Conservation (phyloP, 2,797 vertebrate species). For the Sorex maritimensis region DNA sequence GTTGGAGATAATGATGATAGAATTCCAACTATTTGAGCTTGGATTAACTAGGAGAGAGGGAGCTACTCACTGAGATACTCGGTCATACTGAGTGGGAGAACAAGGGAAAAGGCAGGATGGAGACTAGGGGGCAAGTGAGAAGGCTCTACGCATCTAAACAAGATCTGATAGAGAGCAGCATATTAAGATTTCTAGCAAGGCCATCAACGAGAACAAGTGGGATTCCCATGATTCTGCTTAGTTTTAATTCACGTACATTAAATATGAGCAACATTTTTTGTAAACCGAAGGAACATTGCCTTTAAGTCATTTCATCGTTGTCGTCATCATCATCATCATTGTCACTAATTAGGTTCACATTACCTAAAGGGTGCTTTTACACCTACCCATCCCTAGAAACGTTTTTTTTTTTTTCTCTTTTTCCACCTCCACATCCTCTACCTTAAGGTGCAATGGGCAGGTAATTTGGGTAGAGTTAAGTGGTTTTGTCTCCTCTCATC, state of each 20-base stretch:
- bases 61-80: background rate
- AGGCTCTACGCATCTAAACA: background rate
- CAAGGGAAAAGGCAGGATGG: accelerated
- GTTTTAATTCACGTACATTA: background rate
- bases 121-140: background rate
- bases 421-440: background rate
- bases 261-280: constrained; percentile 5
- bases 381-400: background rate
- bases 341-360: background rate
- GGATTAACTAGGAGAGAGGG: background rate
- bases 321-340: background rate
- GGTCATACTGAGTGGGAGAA: background rate
- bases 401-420: background rate
- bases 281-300: background rate
- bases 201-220: background rate
- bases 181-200: background rate
- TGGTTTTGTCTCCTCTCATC: constrained; percentile 17
- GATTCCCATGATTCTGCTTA: background rate
- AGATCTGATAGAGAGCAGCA: background rate
- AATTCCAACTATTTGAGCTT: background rate
- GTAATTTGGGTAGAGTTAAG: constrained; percentile 45
- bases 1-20: background rate
- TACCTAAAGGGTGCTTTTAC: background rate
- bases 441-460: background rate
- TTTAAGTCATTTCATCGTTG: background rate